Conservation (phyloP, 2,797 vertebrate genomes). For the Amblyopsis hoosieri region DNA sequence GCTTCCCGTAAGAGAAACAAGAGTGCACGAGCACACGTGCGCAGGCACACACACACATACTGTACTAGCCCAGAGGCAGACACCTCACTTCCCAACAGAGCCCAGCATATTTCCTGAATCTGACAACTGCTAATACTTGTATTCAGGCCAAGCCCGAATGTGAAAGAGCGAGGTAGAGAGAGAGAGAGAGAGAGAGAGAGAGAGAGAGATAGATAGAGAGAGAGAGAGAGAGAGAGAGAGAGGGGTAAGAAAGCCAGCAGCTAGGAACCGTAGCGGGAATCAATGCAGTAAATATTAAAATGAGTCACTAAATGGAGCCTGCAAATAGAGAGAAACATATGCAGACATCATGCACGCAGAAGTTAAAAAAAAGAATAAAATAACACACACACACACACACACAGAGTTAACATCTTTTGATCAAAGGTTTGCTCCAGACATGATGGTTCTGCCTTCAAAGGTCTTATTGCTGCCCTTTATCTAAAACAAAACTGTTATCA, state of each 20-base stretch:
- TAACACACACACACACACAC: slow-evolving; percentile 1
- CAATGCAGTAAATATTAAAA: slow-evolving; percentile 41
- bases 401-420: slow-evolving; percentile 19
- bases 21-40: neutral
- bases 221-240: neutral
- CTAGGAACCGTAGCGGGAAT: slow-evolving; percentile 46
- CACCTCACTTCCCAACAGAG: slow-evolving; percentile 73
- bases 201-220: slow-evolving; percentile 1
- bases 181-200: neutral
- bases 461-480: slow-evolving; percentile 23
- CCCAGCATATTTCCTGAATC: slow-evolving; percentile 73
- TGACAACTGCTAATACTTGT: slow-evolving; percentile 63
- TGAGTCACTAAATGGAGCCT: slow-evolving; percentile 35
- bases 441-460: slow-evolving; percentile 23
- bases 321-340: slow-evolving; percentile 22
- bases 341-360: neutral
- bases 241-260: neutral
- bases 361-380: neutral
- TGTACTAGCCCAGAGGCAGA: slow-evolving; percentile 53
- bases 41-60: slow-evolving; percentile 12
- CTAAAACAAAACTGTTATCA: slow-evolving; percentile 43
- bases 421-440: slow-evolving; percentile 7
- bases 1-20: slow-evolving; percentile 65
- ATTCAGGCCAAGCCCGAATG: slow-evolving; percentile 49
- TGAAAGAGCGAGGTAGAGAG: slow-evolving; percentile 10